phyloP scores from a whole-genome alignment of 2,888 invertebrate species.

The Apamea sordens region DNA sequence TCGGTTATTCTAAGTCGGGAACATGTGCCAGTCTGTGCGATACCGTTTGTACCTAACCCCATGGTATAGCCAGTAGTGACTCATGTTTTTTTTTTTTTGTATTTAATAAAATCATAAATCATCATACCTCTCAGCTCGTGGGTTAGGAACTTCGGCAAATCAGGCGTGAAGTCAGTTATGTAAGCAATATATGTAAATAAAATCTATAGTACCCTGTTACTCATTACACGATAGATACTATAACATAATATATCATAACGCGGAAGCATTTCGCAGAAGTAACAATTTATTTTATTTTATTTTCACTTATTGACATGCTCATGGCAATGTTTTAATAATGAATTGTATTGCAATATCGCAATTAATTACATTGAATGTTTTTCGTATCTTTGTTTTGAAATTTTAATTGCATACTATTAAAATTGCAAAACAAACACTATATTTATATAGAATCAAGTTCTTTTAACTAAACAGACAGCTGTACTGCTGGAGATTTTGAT shows the following conservation, averaged over 20 bases:
- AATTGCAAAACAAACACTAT: too few relatives aligned
- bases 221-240: neutral
- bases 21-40: neutral
- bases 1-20: slow-evolving; percentile 9
- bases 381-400: too few relatives aligned
- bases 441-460: neutral
- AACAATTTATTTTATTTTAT: neutral
- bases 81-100: slow-evolving; percentile 2
- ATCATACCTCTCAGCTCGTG: neutral
- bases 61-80: neutral
- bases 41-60: neutral
- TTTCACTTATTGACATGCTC: neutral
- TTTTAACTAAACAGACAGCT: neutral
- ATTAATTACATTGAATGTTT: neutral
- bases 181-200: neutral
- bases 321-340: neutral
- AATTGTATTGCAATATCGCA: neutral
- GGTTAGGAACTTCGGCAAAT: neutral
- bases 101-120: neutral
- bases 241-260: neutral
- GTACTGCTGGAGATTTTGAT: neutral
- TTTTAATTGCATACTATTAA: too few relatives aligned
- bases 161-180: neutral
- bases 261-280: neutral
- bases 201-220: neutral